Percentiles rank a stretch among this genome's conserved stretches.
Conservation (phyloP, 2,113 vertebrate species). For the Apodemus speciosus region DNA sequence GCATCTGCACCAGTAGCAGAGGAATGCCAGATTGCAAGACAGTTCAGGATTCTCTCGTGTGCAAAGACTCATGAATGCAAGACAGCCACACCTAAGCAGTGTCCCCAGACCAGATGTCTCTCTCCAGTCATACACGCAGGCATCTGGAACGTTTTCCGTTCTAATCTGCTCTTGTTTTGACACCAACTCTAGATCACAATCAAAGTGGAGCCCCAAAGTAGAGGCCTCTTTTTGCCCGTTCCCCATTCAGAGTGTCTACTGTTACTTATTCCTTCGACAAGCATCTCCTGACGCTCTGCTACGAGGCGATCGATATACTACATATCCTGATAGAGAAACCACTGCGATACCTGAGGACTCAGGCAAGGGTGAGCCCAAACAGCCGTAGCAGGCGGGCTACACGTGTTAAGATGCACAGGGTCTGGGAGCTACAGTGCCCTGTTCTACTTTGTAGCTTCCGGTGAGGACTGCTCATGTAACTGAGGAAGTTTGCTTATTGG, state of each 20-base stretch:
- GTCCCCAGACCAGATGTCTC: neutral
- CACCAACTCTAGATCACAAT: neutral
- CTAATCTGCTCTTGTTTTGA: neutral
- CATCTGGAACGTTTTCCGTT: neutral
- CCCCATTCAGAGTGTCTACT: neutral
- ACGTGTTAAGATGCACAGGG: neutral
- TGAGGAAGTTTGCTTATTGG: neutral
- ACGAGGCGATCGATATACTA: neutral
- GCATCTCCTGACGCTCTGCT: neutral
- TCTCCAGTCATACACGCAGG: neutral
- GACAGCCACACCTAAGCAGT: neutral
- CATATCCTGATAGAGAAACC: neutral
- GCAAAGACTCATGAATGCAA: neutral
- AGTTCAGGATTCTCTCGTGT: neutral
- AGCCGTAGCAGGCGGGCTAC: neutral
- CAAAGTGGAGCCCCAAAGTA: neutral
- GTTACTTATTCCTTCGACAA: neutral
- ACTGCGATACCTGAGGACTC: neutral
- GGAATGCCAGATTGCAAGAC: slow-evolving; percentile 46
- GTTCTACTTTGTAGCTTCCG: slow-evolving; percentile 1
- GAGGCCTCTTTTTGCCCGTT: no score
- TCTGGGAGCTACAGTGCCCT: neutral
- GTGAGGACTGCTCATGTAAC: neutral
- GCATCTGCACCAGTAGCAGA: neutral
- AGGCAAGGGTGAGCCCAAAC: neutral